Percentiles rank a stretch among this genome's conserved stretches.
These are phyloP conservation scores for Elysia crispata DNA, from an alignment of 2,888 invertebrate species.

Conservation along the genomic window DNA sequence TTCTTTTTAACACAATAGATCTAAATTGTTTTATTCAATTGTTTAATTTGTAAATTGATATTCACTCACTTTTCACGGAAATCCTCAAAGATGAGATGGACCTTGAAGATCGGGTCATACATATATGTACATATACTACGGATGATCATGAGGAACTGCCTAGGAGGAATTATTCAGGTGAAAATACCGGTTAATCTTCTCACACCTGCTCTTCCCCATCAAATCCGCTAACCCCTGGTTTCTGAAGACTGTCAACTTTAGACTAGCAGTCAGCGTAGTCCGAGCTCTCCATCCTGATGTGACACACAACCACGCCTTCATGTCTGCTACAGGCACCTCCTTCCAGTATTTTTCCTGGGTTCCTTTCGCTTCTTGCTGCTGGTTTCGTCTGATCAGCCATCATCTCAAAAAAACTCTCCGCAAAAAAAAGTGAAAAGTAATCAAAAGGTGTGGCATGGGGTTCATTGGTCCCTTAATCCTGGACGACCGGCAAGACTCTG, in stretches of 20 bases:
- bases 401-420: neutral
- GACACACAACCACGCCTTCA: neutral
- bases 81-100: conserved; percentile 4
- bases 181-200: conserved; percentile 23
- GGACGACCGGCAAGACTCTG: too few species aligned
- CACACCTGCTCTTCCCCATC: neutral
- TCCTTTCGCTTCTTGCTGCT: neutral
- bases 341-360: conserved; percentile 10
- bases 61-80: neutral
- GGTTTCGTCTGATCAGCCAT: conserved; percentile 11
- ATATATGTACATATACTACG: too few species aligned
- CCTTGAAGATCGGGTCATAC: conserved; percentile 15
- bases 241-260: neutral
- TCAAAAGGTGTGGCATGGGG: neutral
- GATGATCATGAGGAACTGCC: neutral
- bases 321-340: conserved; percentile 1
- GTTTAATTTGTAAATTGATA: neutral
- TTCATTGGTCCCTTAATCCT: neutral
- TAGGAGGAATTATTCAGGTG: conserved; percentile 1
- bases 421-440: conserved; percentile 23
- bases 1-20: neutral
- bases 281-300: neutral
- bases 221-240: neutral
- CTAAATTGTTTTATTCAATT: neutral
- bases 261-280: neutral